Conservation (phyloP, 1,140 invertebrate genomes). For the Drosophila trapezifrons region DNA sequence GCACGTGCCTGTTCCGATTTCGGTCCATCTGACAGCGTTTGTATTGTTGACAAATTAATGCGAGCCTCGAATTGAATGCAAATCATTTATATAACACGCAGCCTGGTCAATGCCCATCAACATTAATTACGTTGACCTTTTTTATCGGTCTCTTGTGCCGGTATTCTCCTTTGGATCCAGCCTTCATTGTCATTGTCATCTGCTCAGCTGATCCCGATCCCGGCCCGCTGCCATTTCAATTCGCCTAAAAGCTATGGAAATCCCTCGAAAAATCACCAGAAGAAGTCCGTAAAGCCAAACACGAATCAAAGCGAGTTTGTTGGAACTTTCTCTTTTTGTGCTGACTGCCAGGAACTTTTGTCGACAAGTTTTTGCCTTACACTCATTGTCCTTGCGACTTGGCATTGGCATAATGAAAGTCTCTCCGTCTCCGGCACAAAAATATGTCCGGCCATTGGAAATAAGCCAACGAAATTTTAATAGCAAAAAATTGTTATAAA, state of each 20-base stretch:
- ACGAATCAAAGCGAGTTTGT: slow-evolving; percentile 22
- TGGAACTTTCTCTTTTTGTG: slow-evolving; percentile 41
- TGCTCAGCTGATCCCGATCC: slow-evolving; percentile 25
- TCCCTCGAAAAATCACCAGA: slow-evolving; percentile 26
- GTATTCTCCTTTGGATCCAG: background rate
- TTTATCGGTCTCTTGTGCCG: slow-evolving; percentile 6
- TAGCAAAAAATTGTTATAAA: slow-evolving; percentile 57
- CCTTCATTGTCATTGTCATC: slow-evolving; percentile 43
- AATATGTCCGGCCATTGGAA: slow-evolving; percentile 66
- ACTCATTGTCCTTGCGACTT: slow-evolving; percentile 50
- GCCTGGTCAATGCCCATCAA: slow-evolving; percentile 46
- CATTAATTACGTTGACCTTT: slow-evolving; percentile 51
- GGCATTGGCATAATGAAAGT: slow-evolving; percentile 65
- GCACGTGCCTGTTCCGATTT: slow-evolving; percentile 29
- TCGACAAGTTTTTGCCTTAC: slow-evolving; percentile 60
- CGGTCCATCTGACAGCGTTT: slow-evolving; percentile 22
- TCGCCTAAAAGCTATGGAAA: slow-evolving; percentile 60
- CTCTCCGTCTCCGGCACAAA: slow-evolving; percentile 14
- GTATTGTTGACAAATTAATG: slow-evolving; percentile 59
- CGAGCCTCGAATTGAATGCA: slow-evolving; percentile 38
- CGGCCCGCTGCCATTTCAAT: slow-evolving; percentile 43
- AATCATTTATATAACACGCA: slow-evolving; percentile 32
- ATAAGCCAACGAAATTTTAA: slow-evolving; percentile 66
- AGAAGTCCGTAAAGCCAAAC: slow-evolving; percentile 26
- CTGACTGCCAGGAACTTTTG: slow-evolving; percentile 32